Conservation (phyloP, 1,140 invertebrate species). For the Drosophila paulistorum region DNA sequence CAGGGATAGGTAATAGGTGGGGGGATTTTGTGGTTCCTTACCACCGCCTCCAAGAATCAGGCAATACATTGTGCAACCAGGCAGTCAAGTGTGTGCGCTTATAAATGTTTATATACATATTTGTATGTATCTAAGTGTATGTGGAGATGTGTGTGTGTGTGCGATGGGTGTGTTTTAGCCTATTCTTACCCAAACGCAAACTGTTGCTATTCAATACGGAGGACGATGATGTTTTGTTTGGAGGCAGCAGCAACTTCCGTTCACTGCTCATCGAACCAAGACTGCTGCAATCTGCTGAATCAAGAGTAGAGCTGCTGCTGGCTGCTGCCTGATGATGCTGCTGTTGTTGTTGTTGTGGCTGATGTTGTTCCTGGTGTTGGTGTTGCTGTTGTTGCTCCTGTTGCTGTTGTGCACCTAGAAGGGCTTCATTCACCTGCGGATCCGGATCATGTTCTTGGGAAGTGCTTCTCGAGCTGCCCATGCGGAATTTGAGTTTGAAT, state of each 20-base stretch:
- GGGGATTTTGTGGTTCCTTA: background rate
- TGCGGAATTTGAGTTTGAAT: conserved; percentile 82
- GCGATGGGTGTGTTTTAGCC: conserved; percentile 8
- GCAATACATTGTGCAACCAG: conserved; percentile 11
- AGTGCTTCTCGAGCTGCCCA: conserved; percentile 81
- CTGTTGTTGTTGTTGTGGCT: conserved; percentile 58
- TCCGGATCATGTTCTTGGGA: conserved; percentile 82
- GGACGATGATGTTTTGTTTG: conserved; percentile 40
- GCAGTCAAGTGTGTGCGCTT: conserved; percentile 29
- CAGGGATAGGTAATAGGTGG: background rate
- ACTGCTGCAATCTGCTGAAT: conserved; percentile 77
- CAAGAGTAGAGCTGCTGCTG: conserved; percentile 79
- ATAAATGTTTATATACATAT: background rate
- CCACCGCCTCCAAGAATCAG: conserved; percentile 5
- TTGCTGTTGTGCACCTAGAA: conserved; percentile 63
- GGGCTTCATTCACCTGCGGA: conserved; percentile 77
- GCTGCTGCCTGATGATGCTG: conserved; percentile 50
- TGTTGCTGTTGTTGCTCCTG: conserved; percentile 35
- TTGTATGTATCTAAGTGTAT: conserved; percentile 7
- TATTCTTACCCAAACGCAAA: conserved; percentile 77
- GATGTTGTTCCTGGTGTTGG: conserved; percentile 35
- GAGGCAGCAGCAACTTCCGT: conserved; percentile 70
- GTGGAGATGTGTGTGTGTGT: conserved; percentile 7
- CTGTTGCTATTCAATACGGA: conserved; percentile 58
- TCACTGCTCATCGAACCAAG: conserved; percentile 76